phyloP scores from a whole-genome alignment of 2,797 vertebrate species.

The Oreochromis grahami region DNA sequence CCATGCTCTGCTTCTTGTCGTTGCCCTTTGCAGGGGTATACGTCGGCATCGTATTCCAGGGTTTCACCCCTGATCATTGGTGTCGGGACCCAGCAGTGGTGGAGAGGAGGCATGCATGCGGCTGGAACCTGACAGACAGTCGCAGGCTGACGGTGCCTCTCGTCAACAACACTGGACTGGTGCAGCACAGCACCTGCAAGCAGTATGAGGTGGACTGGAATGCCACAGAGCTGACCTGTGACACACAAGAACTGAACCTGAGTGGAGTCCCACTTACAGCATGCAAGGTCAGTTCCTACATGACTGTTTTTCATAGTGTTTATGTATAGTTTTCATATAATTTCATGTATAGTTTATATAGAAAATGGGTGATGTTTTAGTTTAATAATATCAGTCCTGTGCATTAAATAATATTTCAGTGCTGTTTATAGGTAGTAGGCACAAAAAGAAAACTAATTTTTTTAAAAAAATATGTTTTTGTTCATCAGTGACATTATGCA shows the following conservation, averaged over 20 bases:
- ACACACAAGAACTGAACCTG: constrained; percentile 46
- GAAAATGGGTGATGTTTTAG: neutral
- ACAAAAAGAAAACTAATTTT: neutral
- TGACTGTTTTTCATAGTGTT: neutral
- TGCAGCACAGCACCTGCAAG: constrained; percentile 70
- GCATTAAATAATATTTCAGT: neutral
- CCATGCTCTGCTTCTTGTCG: constrained; percentile 84
- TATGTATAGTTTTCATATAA: neutral
- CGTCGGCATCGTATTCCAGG: constrained; percentile 90
- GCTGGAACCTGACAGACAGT: constrained; percentile 79
- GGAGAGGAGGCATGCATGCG: constrained; percentile 74
- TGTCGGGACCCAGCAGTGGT: constrained; percentile 78
- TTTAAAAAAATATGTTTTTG: neutral
- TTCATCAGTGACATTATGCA: neutral
- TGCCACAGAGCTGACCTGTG: constrained; percentile 66
- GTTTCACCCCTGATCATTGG: constrained; percentile 84
- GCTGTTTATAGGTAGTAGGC: neutral
- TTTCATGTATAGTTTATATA: neutral
- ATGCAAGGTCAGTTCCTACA: neutral
- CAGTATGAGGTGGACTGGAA: constrained; percentile 81
- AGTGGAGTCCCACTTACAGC: constrained; percentile 36
- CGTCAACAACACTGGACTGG: constrained; percentile 42
- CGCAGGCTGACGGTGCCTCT: constrained; percentile 70
- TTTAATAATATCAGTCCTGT: neutral
- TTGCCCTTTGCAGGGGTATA: constrained; percentile 87